Base-by-base conservation (phyloP, 1,140 invertebrate genomes). In the Rhyzopertha dominica region DNA sequence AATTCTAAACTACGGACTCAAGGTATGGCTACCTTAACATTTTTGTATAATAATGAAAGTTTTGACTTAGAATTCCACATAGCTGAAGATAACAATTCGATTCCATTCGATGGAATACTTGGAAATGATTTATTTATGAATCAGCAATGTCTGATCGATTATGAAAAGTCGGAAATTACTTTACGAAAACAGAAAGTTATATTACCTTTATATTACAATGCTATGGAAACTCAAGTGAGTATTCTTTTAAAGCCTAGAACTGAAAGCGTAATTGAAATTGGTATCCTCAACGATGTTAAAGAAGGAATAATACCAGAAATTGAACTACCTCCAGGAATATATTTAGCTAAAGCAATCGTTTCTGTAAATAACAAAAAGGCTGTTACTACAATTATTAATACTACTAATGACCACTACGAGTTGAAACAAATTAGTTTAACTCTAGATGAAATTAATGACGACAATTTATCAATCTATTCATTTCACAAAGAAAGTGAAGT, bases 341-440 rank as follows among this genome's bases (percentile, higher is more conserved):
- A 26, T 35, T 29, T 53, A 22, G 37, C 47, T 12, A 53, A 45
- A 45, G 19, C 37, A 19, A 24, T 44, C 17, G 7, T 49, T 5
- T 32, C 22, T 22, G 36, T 40, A 17, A 20, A 40, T 36, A 34
- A 49, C 31, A 29, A 30, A 16, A 48, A 36, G 20, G 49, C 43
- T 14, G 16, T 49, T 7, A 40, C 25, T 10, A 47, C 53, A 39
- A 36, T 56, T n/a, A n/a, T 53, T 24, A 58, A 58, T 43, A 56
- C n/a, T n/a, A n/a, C n/a, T n/a, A n/a, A n/a, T n/a, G n/a, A n/a
- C n/a, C n/a, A n/a, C n/a, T n/a, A n/a, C n/a, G n/a, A n/a, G n/a
- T n/a, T n/a, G n/a, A n/a, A n/a, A n/a, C n/a, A n/a, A n/a, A n/a
- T n/a, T n/a, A n/a, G n/a, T n/a, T n/a, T n/a, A n/a, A n/a, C n/a